Conservation (phyloP, 2,888 invertebrate species). For the Hydropsyche betteni region DNA sequence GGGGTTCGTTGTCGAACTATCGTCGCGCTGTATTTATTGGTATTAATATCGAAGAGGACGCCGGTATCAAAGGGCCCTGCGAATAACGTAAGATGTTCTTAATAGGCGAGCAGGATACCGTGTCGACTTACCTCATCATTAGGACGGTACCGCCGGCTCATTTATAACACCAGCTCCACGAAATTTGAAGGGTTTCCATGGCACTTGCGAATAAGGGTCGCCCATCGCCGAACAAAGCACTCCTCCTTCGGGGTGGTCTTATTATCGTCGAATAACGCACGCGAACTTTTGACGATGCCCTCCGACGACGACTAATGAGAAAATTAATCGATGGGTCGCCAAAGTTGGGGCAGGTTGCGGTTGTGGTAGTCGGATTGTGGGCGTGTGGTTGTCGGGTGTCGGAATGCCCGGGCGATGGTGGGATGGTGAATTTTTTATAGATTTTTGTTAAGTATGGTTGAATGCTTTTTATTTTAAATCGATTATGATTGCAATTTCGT, state of each 20-base stretch:
- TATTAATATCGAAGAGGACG: conserved; percentile 1
- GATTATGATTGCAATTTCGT: no score
- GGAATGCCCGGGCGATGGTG: no score
- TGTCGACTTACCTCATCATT: conserved; percentile 43
- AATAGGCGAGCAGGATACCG: conserved; percentile 35
- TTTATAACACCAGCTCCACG: conserved; percentile 26
- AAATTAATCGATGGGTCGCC: conserved; percentile 19
- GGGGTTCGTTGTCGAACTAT: conserved; percentile 2
- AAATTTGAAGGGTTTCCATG: conserved; percentile 36
- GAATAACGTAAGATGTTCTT: conserved; percentile 38
- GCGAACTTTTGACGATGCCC: conserved; percentile 11
- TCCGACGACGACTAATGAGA: conserved; percentile 22
- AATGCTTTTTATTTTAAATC: no score
- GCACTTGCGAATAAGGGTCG: conserved; percentile 22
- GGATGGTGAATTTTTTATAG: no score
- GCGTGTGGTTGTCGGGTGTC: no score
- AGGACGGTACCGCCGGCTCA: conserved; percentile 19
- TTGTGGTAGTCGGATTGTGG: neutral
- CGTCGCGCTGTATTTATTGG: conserved; percentile 18
- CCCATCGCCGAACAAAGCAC: neutral
- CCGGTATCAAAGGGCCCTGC: conserved; percentile 11
- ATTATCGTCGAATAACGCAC: conserved; percentile 21
- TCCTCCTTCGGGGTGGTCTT: neutral
- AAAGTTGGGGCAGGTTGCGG: neutral
- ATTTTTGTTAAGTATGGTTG: no score